Evolutionary conservation across 53 echinoderm and acorn worm genomes (phyloP), one percentile per base, ranked within the genome.

Genomic region (Antedon mediterranea): DNA sequence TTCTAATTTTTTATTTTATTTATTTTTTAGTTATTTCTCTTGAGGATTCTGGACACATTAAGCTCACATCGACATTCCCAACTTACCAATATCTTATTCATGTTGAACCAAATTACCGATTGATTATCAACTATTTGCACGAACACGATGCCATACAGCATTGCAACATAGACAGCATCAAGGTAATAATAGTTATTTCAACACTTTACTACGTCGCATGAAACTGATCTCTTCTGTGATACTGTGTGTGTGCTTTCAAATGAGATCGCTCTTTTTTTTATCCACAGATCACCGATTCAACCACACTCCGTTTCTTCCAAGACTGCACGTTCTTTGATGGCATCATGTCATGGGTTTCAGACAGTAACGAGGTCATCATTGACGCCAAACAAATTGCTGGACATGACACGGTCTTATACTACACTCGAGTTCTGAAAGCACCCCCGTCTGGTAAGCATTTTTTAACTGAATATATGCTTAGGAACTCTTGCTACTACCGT

Each of bases 281-380:
- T 57, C 23, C 41, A 41, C 23, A 57, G 57, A 11, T 57, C 23
- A 57, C 57, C 2, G 57, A 57, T 57, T 57, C 57, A 18, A 57
- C 57, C 3, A 57, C 57, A 11, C 57, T 57, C 23, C 57, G 57
- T 57, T 15, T 26, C 15, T 57, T 57, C 20, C 7, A 1, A 13
- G 57, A 57, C 23, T 57, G 57, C 23, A 57, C 6, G 23, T 57
- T 57, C 57, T 57, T 57, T 57, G 57, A 57, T 57, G 57, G 57
- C 23, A 57, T 57, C 20, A 57, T 57, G 57, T 57, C 86, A 0
- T 89, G 83, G 85, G 78, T 86, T 6, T 89, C 89, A 7, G 81
- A 78, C 34, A 77, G 85, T 33, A 89, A 86, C 26, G 89, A 89
- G 74, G 78, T 89, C 8, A 78, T 80, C 31, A 0, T 89, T 0